A percentile compares a stretch with the other conserved stretches of the same genome.
Conservation (phyloP, 30 jellyfish, hydroid and myxozoan species). For the Aurelia aurita region DNA sequence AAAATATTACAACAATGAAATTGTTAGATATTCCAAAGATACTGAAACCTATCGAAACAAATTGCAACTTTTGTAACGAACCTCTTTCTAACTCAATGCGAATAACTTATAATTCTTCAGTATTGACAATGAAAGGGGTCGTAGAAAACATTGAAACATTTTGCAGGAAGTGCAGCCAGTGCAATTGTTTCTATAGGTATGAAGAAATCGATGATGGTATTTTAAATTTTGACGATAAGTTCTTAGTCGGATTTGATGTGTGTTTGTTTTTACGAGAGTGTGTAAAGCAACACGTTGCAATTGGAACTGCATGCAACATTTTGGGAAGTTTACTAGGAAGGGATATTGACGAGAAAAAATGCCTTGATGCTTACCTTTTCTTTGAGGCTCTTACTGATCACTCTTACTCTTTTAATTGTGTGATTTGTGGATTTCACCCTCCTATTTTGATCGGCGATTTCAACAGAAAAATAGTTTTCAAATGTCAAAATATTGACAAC, state of each 20-base stretch:
- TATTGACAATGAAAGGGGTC: slow-evolving; percentile 27
- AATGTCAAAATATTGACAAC: background rate
- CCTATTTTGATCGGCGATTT: slow-evolving; percentile 40
- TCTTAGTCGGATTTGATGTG: slow-evolving; percentile 36
- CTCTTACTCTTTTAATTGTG: slow-evolving; percentile 20
- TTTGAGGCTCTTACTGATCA: slow-evolving; percentile 39
- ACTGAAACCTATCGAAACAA: slow-evolving; percentile 21
- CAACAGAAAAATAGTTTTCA: slow-evolving; percentile 53
- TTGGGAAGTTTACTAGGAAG: background rate
- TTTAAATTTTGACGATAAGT: slow-evolving; percentile 56
- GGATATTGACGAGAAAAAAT: too few species aligned
- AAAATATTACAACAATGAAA: background rate
- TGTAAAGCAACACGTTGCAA: slow-evolving; percentile 29
- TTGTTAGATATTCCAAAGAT: background rate
- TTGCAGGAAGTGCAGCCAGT: slow-evolving; percentile 32
- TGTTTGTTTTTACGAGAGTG: slow-evolving; percentile 44
- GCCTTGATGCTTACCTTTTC: slow-evolving; percentile 27
- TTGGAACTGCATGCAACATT: slow-evolving; percentile 10
- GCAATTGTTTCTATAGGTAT: slow-evolving; percentile 58
- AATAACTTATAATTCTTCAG: slow-evolving; percentile 9
- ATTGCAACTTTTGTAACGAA: slow-evolving; percentile 13
- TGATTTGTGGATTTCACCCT: slow-evolving; percentile 41
- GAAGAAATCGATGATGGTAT: slow-evolving; percentile 67
- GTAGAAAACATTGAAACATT: slow-evolving; percentile 26
- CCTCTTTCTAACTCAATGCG: background rate